phyloP scores from a whole-genome alignment of 2,797 vertebrate genomes.

The Rhinogobio ventralis region DNA sequence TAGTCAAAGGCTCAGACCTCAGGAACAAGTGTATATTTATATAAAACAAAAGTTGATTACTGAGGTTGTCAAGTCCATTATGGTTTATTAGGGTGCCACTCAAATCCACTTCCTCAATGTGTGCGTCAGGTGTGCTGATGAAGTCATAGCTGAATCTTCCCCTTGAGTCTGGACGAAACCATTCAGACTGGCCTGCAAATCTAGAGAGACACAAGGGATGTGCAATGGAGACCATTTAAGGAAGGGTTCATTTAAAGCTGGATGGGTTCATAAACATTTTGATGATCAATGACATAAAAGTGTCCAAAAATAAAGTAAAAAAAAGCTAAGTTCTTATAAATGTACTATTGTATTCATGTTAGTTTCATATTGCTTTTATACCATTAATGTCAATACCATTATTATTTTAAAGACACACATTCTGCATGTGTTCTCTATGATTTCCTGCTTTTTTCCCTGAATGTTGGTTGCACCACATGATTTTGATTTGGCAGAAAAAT shows the following conservation, averaged over 20 bases:
- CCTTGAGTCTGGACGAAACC: slow-evolving; percentile 69
- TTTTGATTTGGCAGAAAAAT: not conserved
- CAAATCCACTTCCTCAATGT: slow-evolving; percentile 82
- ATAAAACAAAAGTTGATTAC: slow-evolving; percentile 67
- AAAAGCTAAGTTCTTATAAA: not conserved
- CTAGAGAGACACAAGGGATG: slow-evolving; percentile 65
- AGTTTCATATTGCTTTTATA: not conserved
- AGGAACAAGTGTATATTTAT: not conserved
- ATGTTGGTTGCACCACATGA: not conserved
- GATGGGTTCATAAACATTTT: not conserved
- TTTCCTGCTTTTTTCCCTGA: not conserved
- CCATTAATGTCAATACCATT: not conserved
- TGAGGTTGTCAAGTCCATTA: slow-evolving; percentile 78
- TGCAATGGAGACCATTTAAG: not conserved
- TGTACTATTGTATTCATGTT: not conserved
- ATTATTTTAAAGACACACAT: not conserved
- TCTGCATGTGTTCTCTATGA: not conserved
- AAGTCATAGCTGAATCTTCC: slow-evolving; percentile 73
- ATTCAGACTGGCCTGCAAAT: slow-evolving; percentile 78
- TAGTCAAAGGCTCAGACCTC: too few species aligned
- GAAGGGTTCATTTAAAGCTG: too few species aligned
- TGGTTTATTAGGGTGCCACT: slow-evolving; percentile 79
- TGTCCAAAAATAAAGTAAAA: not conserved
- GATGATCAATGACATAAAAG: not conserved
- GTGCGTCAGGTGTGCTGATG: slow-evolving; percentile 60